These are phyloP conservation scores for Criorhina ranunculi DNA, from an alignment of 2,888 invertebrate genomes.

Conservation along the genomic window DNA sequence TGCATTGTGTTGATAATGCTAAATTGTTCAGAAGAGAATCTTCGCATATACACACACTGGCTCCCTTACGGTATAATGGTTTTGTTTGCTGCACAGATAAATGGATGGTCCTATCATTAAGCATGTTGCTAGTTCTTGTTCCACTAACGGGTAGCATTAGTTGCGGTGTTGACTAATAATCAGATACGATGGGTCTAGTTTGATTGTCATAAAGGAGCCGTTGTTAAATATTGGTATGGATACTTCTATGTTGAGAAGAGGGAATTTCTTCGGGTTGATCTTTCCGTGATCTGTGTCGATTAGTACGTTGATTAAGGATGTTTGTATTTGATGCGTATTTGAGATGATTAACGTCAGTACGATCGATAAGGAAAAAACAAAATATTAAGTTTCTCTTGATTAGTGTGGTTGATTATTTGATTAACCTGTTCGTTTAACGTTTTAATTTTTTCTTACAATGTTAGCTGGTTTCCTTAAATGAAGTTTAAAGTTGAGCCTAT, in stretches of 20 bases:
- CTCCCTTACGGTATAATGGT: slow-evolving; percentile 5
- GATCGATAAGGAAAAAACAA: too few species aligned
- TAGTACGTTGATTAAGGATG: not conserved
- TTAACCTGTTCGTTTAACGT: too few species aligned
- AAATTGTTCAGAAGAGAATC: slow-evolving; percentile 1
- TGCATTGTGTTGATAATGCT: slow-evolving; percentile 20
- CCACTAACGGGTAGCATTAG: not conserved
- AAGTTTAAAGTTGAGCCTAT: too few species aligned
- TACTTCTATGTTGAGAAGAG: too few species aligned
- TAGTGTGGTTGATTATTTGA: too few species aligned
- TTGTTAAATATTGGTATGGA: not conserved
- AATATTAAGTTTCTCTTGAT: too few species aligned
- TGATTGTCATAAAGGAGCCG: not conserved
- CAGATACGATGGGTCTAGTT: slow-evolving; percentile 8
- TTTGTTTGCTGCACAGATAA: not conserved
- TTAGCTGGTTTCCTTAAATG: too few species aligned
- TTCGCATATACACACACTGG: slow-evolving; percentile 8
- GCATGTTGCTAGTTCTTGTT: not conserved
- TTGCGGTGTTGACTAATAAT: slow-evolving; percentile 7
- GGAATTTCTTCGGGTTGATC: too few species aligned
- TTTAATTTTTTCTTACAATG: too few species aligned
- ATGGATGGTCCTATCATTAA: not conserved
- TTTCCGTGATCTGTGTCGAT: not conserved
- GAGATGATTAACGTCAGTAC: too few species aligned
- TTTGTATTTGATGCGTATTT: too few species aligned